Percentiles rank a stretch among this genome's conserved stretches.
Conservation (phyloP, 2,797 vertebrate genomes). For the Urosaurus nigricauda region DNA sequence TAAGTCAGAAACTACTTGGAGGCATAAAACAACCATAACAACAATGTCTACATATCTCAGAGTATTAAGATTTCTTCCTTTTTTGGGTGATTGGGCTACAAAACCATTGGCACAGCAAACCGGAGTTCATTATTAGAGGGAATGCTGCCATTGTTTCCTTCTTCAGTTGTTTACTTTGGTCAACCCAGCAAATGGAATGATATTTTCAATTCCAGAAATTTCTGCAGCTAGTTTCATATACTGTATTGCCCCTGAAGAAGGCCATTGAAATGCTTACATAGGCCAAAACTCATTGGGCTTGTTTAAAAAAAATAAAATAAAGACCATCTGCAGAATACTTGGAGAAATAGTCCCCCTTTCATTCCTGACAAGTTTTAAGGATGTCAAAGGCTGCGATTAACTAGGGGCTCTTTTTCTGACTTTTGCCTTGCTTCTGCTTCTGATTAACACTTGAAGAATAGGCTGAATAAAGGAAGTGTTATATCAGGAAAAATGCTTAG, state of each 20-base stretch:
- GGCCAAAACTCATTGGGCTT: too few relatives aligned
- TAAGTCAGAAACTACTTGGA: too few relatives aligned
- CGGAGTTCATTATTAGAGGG: not conserved
- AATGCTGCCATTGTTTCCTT: not conserved
- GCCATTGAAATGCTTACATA: too few relatives aligned
- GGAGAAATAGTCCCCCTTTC: too few relatives aligned
- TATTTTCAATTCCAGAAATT: too few relatives aligned
- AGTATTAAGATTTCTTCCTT: not conserved
- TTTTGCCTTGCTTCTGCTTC: not conserved
- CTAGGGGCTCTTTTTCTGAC: not conserved
- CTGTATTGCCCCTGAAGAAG: too few relatives aligned
- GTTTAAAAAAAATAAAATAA: too few relatives aligned
- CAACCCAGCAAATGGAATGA: too few relatives aligned
- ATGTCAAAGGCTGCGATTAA: not conserved
- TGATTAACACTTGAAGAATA: not conserved
- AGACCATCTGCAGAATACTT: too few relatives aligned
- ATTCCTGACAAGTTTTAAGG: not conserved
- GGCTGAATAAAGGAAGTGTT: not conserved
- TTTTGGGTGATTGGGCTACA: not conserved
- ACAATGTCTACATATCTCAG: not conserved
- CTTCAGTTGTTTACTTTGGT: not conserved
- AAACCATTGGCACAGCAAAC: not conserved
- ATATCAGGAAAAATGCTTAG: not conserved
- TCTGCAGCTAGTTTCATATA: too few relatives aligned
- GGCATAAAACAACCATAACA: too few relatives aligned